Conservation (phyloP, 2,113 vertebrate species). For the Sorex fumeus region DNA sequence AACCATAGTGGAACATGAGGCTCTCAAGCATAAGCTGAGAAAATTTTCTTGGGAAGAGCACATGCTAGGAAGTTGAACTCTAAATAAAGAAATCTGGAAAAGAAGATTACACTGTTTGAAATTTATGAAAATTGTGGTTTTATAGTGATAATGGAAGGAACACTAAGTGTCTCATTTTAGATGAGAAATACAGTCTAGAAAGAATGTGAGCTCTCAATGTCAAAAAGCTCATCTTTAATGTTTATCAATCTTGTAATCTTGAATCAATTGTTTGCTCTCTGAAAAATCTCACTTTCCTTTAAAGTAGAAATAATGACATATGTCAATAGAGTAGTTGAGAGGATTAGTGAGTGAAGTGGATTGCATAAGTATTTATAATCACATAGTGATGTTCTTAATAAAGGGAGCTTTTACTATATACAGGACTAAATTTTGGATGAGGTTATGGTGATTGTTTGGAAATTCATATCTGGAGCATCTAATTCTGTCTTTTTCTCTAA, state of each 20-base stretch:
- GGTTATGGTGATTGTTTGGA: neutral
- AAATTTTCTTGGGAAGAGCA: slow-evolving; percentile 21
- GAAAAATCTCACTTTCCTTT: neutral
- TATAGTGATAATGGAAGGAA: neutral
- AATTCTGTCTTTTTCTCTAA: neutral
- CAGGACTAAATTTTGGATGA: neutral
- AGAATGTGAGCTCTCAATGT: neutral
- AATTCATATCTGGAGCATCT: neutral
- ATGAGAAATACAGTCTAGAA: slow-evolving; percentile 2
- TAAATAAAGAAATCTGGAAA: neutral
- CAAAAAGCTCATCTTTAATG: slow-evolving; percentile 4
- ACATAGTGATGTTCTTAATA: neutral
- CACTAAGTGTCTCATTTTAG: slow-evolving; percentile 29
- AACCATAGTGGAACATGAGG: neutral
- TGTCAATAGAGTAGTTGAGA: neutral
- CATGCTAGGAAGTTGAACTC: slow-evolving; percentile 27
- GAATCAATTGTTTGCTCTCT: neutral
- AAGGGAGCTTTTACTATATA: neutral
- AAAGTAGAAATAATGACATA: neutral
- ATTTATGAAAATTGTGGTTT: slow-evolving; percentile 7
- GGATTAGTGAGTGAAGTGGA: neutral
- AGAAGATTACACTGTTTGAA: neutral
- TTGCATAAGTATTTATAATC: neutral
- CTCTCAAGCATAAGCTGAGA: slow-evolving; percentile 27
- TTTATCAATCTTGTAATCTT: slow-evolving; percentile 24